Evolutionary conservation across 2,113 vertebrate genomes (phyloP).

Genomic region (Dicrurus megarhynchus): DNA sequence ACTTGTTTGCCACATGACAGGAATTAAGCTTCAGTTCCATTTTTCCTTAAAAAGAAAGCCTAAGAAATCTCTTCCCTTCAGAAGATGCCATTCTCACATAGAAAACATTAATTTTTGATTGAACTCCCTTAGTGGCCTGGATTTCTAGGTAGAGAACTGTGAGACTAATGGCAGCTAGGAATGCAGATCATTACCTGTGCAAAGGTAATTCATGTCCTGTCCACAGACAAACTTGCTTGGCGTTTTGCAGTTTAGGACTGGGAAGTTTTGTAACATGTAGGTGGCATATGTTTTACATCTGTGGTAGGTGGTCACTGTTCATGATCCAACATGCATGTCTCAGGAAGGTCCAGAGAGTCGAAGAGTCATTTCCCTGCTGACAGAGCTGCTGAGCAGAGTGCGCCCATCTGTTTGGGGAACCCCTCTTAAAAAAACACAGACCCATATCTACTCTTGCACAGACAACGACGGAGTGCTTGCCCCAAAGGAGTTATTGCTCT

Average conservation of each 20-base stretch:
- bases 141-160: neutral
- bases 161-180: neutral
- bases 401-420: neutral
- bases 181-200: neutral
- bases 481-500: neutral
- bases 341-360: neutral
- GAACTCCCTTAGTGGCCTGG: neutral
- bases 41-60: neutral
- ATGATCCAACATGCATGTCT: neutral
- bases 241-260: neutral
- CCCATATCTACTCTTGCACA: accelerated
- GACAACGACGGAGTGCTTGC: neutral
- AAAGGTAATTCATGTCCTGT: neutral
- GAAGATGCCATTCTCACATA: neutral
- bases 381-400: neutral
- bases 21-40: neutral
- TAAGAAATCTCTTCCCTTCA: neutral
- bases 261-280: neutral
- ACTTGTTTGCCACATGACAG: neutral
- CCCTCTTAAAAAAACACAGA: neutral
- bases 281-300: neutral
- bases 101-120: neutral
- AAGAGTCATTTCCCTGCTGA: neutral
- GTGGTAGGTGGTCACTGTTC: neutral
- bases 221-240: neutral